Base-by-base conservation (phyloP, 2,888 invertebrate genomes). In the Vandiemenella viatica region DNA sequence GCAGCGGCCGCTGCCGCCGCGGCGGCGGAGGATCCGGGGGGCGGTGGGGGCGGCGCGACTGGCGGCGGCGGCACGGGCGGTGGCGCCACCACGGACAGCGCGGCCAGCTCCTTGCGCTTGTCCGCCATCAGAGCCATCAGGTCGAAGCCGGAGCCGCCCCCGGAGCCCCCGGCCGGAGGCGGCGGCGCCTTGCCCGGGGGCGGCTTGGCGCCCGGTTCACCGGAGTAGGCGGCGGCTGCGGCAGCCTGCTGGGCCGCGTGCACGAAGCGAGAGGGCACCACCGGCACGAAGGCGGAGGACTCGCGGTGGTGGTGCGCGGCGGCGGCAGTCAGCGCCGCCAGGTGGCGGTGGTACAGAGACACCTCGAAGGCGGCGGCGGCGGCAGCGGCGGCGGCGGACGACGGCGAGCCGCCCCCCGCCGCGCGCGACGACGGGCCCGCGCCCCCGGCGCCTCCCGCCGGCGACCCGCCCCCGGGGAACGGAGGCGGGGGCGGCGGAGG, bases 91-190 rank as follows among this genome's bases (percentile, higher is more conserved):
- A n/a, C 69, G 51, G 72, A 72, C 2, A 61, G 59, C 4, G 40
- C 38, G 5, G 16, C 85, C 46, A 87, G 68, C 61, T 88, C 88
- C 64, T 88, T 88, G 50, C 86, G 72, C 62, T 88, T 89, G 61
- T 88, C 88, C 3, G 85, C 86, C 86, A 88, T 87, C 81, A 88
- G 86, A 37, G 87, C 87, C 76, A 87, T 85, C 57, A 88, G 76
- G 62, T 87, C 87, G 60, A 83, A 87, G 58, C 74, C 75, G 1
- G 37, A 16, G 16, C 49, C 45, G 48, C 53, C 23, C 48, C 50
- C 49, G 49, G 22, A 17, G 53, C 59, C 15, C 4, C 32, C 40
- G 7, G 20, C 21, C 4, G 60, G 51, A 17, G 37, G 53, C 44
- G 70, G 60, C 70, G 63, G 46, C 60, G 57, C 58, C 70, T 69